These are phyloP conservation scores for Typhlichthys eigenmanni DNA, from an alignment of 2,797 vertebrate genomes.

Conservation along the genomic window DNA sequence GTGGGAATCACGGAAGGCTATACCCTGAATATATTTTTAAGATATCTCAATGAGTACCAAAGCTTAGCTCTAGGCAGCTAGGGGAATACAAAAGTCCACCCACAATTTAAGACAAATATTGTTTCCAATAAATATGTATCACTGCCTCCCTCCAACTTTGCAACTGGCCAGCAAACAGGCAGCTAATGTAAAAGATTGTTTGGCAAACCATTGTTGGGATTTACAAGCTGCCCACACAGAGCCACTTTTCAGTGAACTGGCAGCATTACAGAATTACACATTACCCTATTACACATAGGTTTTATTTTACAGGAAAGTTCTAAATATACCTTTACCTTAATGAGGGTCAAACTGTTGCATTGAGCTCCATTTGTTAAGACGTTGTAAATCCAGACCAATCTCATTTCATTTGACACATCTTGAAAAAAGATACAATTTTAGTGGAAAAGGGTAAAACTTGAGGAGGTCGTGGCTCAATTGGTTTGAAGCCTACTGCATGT, in stretches of 20 bases:
- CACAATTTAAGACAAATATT: constrained; percentile 15
- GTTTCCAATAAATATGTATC: constrained; percentile 47
- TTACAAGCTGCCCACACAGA: constrained; percentile 76
- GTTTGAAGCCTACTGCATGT: too few species aligned
- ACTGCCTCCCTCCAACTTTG: constrained; percentile 28
- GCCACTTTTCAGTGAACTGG: constrained; percentile 72
- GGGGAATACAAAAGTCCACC: constrained; percentile 28
- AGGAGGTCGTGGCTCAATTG: too few species aligned
- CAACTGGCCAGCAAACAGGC: constrained; percentile 58
- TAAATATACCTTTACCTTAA: constrained; percentile 46
- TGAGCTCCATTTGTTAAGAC: not conserved
- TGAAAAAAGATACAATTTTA: too few species aligned
- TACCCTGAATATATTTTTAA: constrained; percentile 15
- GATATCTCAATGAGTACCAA: constrained; percentile 22
- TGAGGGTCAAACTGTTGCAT: constrained; percentile 2
- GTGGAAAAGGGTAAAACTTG: too few species aligned
- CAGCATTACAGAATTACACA: constrained; percentile 67
- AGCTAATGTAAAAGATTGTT: constrained; percentile 67
- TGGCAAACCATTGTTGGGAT: constrained; percentile 69
- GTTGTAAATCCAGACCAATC: too few species aligned
- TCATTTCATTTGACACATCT: too few species aligned
- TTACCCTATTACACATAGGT: constrained; percentile 56
- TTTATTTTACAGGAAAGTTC: constrained; percentile 37
- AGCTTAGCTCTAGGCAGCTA: constrained; percentile 23
- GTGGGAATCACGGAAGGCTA: constrained; percentile 17